These are phyloP conservation scores for Sebastes fasciatus DNA, from an alignment of 2,113 vertebrate genomes.

Conservation along the genomic window DNA sequence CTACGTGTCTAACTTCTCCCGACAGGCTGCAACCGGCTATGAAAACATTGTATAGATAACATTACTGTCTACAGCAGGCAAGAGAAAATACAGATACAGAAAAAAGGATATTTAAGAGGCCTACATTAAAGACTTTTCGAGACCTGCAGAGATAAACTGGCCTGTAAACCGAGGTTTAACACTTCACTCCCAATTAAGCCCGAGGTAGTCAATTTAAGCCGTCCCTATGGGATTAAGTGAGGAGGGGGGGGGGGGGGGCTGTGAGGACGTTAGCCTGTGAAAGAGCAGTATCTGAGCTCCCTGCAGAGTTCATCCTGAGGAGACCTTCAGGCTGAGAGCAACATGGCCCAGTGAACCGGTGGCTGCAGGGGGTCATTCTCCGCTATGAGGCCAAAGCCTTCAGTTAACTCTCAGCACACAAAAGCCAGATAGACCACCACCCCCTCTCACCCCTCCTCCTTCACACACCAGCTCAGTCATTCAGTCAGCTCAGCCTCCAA, in stretches of 20 bases:
- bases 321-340: constrained; percentile 23
- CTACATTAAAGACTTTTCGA: neutral
- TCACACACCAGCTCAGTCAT: constrained; percentile 25
- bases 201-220: constrained; percentile 35
- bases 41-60: neutral
- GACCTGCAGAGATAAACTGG: constrained; percentile 7
- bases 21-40: no score
- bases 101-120: neutral
- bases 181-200: constrained; percentile 56
- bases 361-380: constrained; percentile 48
- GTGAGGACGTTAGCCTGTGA: constrained; percentile 35
- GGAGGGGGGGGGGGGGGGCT: neutral
- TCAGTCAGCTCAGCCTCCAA: constrained; percentile 29
- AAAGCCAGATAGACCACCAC: neutral
- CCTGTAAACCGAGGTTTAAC: constrained; percentile 35
- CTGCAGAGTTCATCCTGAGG: constrained; percentile 26
- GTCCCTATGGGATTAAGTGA: constrained; percentile 48
- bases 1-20: no score
- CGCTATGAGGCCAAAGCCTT: constrained; percentile 45
- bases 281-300: constrained; percentile 49
- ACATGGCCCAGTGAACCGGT: neutral
- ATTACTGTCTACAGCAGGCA: neutral
- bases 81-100: neutral
- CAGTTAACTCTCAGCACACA: constrained; percentile 31
- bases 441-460: neutral